Evolutionary conservation across 2,888 invertebrate genomes (phyloP), one percentile per base, ranked within the genome.

Genomic region (Plusia festucae): DNA sequence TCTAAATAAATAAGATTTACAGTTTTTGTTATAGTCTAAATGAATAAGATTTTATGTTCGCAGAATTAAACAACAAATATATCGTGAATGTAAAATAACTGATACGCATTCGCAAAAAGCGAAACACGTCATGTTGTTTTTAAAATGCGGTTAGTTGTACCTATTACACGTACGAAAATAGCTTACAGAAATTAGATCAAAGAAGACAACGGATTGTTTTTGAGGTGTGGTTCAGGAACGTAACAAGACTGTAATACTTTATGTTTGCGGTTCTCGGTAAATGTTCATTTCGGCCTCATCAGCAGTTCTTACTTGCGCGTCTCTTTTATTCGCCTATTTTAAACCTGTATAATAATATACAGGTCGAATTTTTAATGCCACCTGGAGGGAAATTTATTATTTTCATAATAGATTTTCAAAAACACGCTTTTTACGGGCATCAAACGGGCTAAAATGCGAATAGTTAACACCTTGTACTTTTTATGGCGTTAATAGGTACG

Each of bases 121-220:
- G 52, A 53, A 68, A 63, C 74, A 74, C 27, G 65, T 68, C 70
- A 52, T 70, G 65, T 61, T 73, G n/a, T n/a, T n/a, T 67, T 55
- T 30, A 18, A 64, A 32, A 27, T 24, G 34, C 53, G 49, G 58
- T 53, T 62, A 61, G 58, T 58, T 68, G 44, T 49, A 18, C 18
- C 20, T 18, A 49, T 9, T 20, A 18, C 46, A 20, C 11, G 11
- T 20, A 11, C 11, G 20, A 40, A 40, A 40, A 40, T 40, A 40
- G 40, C 40, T 40, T n/a, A 40, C 40, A 40, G n/a, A n/a, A 49
- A 49, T 49, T 49, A 49, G 46, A 49, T 49, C 46, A 49, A 49
- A 49, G 46, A 18, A 18, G 11, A 18, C 18, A 49, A 11, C 18
- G 18, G 13, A 18, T 11, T 9, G 20, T 49, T 49, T 49, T 49